Conservation (phyloP, 1,140 invertebrate genomes). For the Psix sp. region DNA sequence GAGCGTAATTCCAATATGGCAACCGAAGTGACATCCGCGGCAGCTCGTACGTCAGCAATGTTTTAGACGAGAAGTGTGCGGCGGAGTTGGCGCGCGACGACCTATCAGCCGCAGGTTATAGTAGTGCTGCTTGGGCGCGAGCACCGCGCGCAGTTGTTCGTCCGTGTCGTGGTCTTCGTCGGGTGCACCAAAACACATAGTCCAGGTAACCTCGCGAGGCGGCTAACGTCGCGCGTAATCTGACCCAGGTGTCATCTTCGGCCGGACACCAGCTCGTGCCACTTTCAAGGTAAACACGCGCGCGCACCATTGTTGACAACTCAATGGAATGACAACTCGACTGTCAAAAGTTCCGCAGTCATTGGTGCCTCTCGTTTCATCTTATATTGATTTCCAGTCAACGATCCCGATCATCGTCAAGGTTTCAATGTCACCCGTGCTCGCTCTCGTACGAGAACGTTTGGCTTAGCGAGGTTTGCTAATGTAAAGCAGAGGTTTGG, state of each 20-base stretch:
- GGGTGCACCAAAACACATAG: conserved; percentile 2
- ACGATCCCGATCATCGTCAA: no score
- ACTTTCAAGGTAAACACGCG: conserved; percentile 1
- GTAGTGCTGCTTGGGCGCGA: conserved; percentile 39
- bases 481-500: no score
- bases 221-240: neutral
- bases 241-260: neutral
- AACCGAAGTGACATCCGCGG: conserved; percentile 63
- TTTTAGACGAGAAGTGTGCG: conserved; percentile 63
- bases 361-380: no score
- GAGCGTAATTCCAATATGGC: conserved; percentile 65
- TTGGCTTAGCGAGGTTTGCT: no score
- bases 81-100: conserved; percentile 51
- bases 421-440: no score
- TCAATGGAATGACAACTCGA: no score
- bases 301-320: neutral
- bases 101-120: conserved; percentile 61
- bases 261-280: neutral
- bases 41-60: conserved; percentile 65
- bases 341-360: no score
- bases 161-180: conserved; percentile 17
- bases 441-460: no score
- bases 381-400: no score
- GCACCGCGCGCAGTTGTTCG: conserved; percentile 6
- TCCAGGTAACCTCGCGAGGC: conserved; percentile 2